Evolutionary conservation across 35 echinoderm and acorn worm genomes (phyloP).

Genomic region (Anneissia japonica): DNA sequence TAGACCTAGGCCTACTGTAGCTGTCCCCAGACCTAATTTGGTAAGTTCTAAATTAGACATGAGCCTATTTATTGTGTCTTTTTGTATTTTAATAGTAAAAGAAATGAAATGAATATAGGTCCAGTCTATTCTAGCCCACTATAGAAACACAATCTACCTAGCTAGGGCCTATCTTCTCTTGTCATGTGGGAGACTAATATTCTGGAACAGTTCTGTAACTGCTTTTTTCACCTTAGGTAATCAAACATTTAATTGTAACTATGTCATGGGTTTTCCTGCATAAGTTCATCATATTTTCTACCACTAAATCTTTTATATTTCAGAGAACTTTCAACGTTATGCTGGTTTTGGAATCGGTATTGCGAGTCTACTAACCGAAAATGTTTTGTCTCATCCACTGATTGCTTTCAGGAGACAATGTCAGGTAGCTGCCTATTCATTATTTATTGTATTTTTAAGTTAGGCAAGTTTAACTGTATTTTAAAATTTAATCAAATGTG

Average conservation of each 20-base stretch:
- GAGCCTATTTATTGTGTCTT: background rate
- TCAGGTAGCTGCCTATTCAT: too few species aligned
- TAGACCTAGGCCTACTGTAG: too few species aligned
- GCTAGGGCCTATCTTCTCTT: constrained; percentile 7
- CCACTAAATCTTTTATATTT: constrained; percentile 6
- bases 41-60: too few species aligned
- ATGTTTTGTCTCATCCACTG: constrained; percentile 87
- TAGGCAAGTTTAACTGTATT: too few species aligned
- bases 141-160: background rate
- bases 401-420: constrained; percentile 90
- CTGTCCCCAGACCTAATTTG: too few species aligned
- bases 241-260: background rate
- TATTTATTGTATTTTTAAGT: background rate
- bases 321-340: constrained; percentile 80
- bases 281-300: background rate
- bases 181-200: background rate
- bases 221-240: background rate
- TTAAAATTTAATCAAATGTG: background rate
- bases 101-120: background rate
- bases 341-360: constrained; percentile 92
- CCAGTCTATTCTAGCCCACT: background rate
- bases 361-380: constrained; percentile 81
- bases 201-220: background rate
- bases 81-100: background rate
- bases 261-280: background rate